Base-by-base conservation (phyloP, 2,888 invertebrate genomes). In the Microplitis deprimator region DNA sequence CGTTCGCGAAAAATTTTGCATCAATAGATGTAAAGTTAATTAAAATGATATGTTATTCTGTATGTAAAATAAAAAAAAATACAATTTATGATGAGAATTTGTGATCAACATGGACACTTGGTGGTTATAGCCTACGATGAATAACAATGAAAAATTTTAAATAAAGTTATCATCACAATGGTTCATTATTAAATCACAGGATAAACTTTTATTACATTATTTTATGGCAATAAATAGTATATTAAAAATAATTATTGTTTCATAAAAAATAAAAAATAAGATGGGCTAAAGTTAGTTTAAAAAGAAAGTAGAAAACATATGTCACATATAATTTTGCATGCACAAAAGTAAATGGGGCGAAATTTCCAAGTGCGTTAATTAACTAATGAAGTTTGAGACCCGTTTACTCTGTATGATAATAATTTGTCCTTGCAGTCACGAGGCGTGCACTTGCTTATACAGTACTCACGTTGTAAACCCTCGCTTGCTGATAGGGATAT, bases 361-460 rank as follows among this genome's bases (percentile, higher is more conserved):
- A 50, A 71, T 50, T 50, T 13, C 50, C 8, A 17, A 20, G 41
- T 68, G 59, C 8, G 16, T 59, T 76, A 65, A 76, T 76, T 70
- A 76, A 76, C 67, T 76, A 76, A 76, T 76, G 65, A 76, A 71
- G 41, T 17, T 76, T 20, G 8, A 39, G 71, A n/a, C 16, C 16
- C 61, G 61, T 61, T 61, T 16, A 71, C 38, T 62, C 39, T 29
- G 8, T 65, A 20, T 13, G 6, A 29, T 29, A 65, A 62, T 65
- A 50, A 50, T 50, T 50, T 50, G 50, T 10, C 20, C 17, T 41
- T 16, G 20, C 17, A 68, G 20, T 39, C 61, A 71, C 71, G 38
- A 20, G 38, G 61, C 62, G 50, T 50, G 60, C 69, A 68, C 17
- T 68, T 41, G 38, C n/a, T 17, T 38, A 62, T 71, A 29, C 29